Evolutionary conservation across 1,140 invertebrate genomes (phyloP), one percentile per base, ranked within the genome.

Genomic region (Musca vetustissima): DNA sequence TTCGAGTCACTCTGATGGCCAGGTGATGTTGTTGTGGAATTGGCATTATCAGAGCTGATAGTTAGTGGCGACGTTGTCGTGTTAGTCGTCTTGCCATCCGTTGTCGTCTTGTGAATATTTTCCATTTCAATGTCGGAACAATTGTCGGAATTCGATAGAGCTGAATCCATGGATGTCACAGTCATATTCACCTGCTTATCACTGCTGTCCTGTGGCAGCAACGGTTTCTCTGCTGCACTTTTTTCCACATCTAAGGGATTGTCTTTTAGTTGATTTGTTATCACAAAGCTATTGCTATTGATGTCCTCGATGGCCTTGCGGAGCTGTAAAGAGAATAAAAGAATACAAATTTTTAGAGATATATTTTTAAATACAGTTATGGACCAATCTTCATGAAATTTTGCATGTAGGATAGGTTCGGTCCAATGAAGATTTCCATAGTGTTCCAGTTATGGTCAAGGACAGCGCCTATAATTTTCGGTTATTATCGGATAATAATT

Each of bases 301-400:
- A 92, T 92, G 73, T 95, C 91, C 76, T 96, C 93, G 68, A 96
- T 96, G 0, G 93, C 93, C 83, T 92, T 93, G 61, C 93, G 86
- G 9, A 95, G 80, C 91, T 94, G 81, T 43, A 76, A 82, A 71
- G 67, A 66, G 70, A 73, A 68, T 22, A n/a, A 66, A 22, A 49
- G 47, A 67, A 55, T 36, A 15, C 25, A 59, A 25, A 25, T 59
- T 15, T 25, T 55, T 55, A 25, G 2, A 57, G 15, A 25, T 4
- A 22, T 4, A 25, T 13, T 25, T 25, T 28, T 28, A 4, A 28
- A 28, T 28, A n/a, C n/a, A n/a, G n/a, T 28, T 3, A 28, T 28
- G 28, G 3, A 28, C 8, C n/a, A n/a, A n/a, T n/a, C n/a, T n/a
- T n/a, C n/a, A n/a, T n/a, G n/a, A n/a, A n/a, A n/a, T n/a, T n/a